phyloP scores from a whole-genome alignment of 2,797 vertebrate genomes.

The Prunella strophiata region DNA sequence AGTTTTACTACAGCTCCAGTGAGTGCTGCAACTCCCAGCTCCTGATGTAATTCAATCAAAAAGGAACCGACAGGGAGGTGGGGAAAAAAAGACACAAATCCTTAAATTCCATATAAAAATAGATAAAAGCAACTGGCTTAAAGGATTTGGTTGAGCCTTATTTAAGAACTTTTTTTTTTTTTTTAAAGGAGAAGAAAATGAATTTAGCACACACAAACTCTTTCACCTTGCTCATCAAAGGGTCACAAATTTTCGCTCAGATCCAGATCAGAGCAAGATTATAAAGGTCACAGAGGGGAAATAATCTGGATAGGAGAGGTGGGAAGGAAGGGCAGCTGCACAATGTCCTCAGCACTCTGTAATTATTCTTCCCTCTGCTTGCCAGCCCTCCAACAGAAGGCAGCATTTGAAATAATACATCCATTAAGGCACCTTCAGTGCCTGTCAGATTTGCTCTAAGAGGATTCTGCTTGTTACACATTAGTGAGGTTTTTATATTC shows the following conservation, averaged over 20 bases:
- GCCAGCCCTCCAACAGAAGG: not conserved
- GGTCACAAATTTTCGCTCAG: slow-evolving; percentile 34
- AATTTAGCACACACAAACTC: slow-evolving; percentile 23
- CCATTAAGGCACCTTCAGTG: slow-evolving; percentile 5
- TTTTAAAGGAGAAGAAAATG: slow-evolving; percentile 48
- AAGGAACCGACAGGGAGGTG: slow-evolving; percentile 42
- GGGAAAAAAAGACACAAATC: slow-evolving; percentile 50
- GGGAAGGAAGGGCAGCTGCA: not conserved
- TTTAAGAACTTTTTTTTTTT: slow-evolving; percentile 23
- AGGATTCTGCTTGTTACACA: slow-evolving; percentile 43
- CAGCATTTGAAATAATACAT: slow-evolving; percentile 36
- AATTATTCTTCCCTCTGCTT: not conserved
- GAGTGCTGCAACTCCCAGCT: slow-evolving; percentile 20
- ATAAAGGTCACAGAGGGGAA: not conserved
- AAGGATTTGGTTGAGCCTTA: slow-evolving; percentile 70
- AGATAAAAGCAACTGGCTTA: slow-evolving; percentile 77
- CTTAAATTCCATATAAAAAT: slow-evolving; percentile 77
- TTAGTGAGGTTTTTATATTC: not conserved
- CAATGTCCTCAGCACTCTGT: not conserved
- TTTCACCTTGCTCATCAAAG: slow-evolving; percentile 29
- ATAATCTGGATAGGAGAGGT: not conserved
- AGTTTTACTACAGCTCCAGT: not conserved
- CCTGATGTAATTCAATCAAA: slow-evolving; percentile 70
- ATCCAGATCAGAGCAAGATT: not conserved
- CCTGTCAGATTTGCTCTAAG: slow-evolving; percentile 44